Base-by-base conservation (phyloP, 2,113 vertebrate species). In the Chaetorhynchus papuensis region DNA sequence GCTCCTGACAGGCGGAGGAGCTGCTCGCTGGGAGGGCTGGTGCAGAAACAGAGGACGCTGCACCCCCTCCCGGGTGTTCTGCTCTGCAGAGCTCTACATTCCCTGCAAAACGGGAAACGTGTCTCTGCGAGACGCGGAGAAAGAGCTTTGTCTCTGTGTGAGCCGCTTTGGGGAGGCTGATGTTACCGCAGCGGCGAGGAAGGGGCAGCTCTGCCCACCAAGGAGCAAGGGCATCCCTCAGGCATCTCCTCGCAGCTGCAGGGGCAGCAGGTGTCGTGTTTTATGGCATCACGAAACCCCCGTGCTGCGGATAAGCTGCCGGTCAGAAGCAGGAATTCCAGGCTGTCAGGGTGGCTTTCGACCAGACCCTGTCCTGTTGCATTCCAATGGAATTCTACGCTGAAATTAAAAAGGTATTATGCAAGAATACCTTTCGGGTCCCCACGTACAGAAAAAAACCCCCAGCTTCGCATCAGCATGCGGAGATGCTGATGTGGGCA, bases 1-100 rank as follows among this genome's bases (percentile, higher is more conserved):
- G 9, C 35, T 93, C 71, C 86, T 70, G 83, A 10, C 49, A 61
- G 65, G 86, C 44, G 7, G 83, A 49, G 84, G 66, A 85, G 87
- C 87, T 85, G 87, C 87, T 85, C 57, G 70, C 87, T 79, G 91
- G 65, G 87, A 91, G 92, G 85, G 87, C 91, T 96, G 81, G 20
- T 94, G 93, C 90, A 71, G 89, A 26, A 71, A 3, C 60, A 74
- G 65, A 63, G 61, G 77, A 81, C 47, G 93, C 94, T 89, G 88
- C 86, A 90, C 17, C 75, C 75, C 75, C 92, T 85, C 89, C 91
- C 41, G 66, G 45, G 93, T 60, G 81, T 44, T 93, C 68, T 16
- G 95, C 80, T 92, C 93, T 3, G 65, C 83, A 69, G 93, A 89
- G 83, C 95, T 89, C 91, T 18, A 2, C 89, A 12, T 39, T 71